These are phyloP conservation scores for Hyposoter didymator DNA, from an alignment of 2,888 invertebrate genomes.

Conservation along the genomic window DNA sequence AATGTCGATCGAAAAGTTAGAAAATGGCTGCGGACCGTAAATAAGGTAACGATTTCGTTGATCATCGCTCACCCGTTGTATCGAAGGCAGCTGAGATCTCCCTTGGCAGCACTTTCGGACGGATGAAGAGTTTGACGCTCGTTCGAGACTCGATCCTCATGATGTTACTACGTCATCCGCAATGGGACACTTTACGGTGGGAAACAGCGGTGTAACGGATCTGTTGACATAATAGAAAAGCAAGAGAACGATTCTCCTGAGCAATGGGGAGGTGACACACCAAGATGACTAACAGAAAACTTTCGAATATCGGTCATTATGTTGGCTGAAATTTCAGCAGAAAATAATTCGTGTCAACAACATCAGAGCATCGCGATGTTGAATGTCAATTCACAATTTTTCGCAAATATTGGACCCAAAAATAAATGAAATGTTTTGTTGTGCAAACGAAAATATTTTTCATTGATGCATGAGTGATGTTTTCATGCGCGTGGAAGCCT, in stretches of 20 bases:
- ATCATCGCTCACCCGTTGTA: conserved; percentile 12
- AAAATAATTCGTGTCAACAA: conserved; percentile 23
- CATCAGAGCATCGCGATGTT: not conserved
- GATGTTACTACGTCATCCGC: conserved; percentile 51
- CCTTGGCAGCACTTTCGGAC: conserved; percentile 46
- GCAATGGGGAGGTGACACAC: conserved; percentile 9
- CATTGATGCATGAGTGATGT: not conserved
- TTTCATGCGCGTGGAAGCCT: not conserved
- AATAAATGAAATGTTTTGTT: not conserved
- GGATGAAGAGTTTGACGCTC: conserved; percentile 50
- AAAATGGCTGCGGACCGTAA: conserved; percentile 13
- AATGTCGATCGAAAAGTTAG: not conserved
- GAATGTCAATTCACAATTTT: not conserved
- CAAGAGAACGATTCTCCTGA: conserved; percentile 6
- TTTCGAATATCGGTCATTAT: conserved; percentile 4
- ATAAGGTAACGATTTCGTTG: conserved; percentile 23
- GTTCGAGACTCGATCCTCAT: conserved; percentile 26
- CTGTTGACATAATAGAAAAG: conserved; percentile 36
- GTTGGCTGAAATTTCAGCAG: not conserved
- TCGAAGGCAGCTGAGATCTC: conserved; percentile 39
- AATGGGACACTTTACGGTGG: conserved; percentile 64
- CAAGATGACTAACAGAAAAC: conserved; percentile 21
- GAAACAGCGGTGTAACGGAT: conserved; percentile 69
- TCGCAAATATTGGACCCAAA: not conserved
- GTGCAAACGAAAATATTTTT: not conserved